Evolutionary conservation across 2,113 vertebrate genomes (phyloP), one percentile per base, ranked within the genome.

Genomic region (Chinchilla lanigera): DNA sequence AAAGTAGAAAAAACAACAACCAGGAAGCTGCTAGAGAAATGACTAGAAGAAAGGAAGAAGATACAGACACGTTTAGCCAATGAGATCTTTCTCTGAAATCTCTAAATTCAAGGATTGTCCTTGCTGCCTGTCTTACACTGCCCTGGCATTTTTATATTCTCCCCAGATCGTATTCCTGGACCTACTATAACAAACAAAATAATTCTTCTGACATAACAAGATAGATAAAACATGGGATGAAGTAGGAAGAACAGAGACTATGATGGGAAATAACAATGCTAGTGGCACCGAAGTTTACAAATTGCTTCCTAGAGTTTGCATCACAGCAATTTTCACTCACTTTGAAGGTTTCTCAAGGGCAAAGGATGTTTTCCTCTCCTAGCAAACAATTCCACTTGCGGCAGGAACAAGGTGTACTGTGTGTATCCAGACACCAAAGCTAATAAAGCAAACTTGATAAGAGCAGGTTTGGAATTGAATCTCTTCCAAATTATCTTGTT

Each of bases 401-500:
- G 33, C 88, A 94, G 92, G 77, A 94, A 77, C 71, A 75, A 78
- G 61, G 11, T 71, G n/a, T 35, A 19, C 54, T 86, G 87, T 92
- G 91, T 58, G 75, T 52, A 86, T n/a, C 35, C 85, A 94, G 17
- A 50, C 73, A 67, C 87, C 86, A 96, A 95, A 97, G 93, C 93
- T 97, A 97, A 97, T 98, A 98, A 97, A 94, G 75, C 44, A 96
- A 93, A 94, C 78, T n/a, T 90, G 91, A 69, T 96, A 97, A 96
- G 44, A 93, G 44, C 30, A 75, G 73, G 71, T 93, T 93, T 96
- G 38, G 78, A 97, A 98, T 92, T 97, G 93, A 97, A 89, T 96
- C 60, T 87, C 30, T 95, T 95, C 96, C 89, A 96, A 98, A 95
- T 94, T 85, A 93, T 94, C 94, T 97, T 94, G 86, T 94, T 95